Conservation (phyloP, 2,797 vertebrate species). For the Aulostomus chinensis region DNA sequence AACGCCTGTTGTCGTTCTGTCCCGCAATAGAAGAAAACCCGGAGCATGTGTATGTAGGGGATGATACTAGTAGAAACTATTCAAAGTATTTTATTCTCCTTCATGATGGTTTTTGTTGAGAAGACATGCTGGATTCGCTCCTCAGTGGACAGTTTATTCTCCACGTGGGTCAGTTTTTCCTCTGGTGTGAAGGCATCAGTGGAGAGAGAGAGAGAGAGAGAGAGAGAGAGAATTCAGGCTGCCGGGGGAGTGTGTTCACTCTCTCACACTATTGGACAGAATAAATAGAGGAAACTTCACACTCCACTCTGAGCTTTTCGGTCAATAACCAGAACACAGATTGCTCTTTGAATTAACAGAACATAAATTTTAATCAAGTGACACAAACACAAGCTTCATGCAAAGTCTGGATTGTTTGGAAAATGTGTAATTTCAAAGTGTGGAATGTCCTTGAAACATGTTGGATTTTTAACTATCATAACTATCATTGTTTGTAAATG, state of each 20-base stretch:
- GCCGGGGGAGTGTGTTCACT: conserved; percentile 63
- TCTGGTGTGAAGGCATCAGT: neutral
- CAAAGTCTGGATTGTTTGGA: neutral
- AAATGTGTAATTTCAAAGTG: neutral
- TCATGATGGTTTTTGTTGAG: too few species aligned
- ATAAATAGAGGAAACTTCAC: conserved; percentile 72
- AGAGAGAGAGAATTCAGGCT: conserved; percentile 29
- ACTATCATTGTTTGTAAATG: too few species aligned
- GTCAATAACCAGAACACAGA: neutral
- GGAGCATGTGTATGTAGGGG: too few species aligned
- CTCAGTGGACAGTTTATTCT: too few species aligned
- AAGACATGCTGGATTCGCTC: too few species aligned
- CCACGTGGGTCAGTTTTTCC: conserved; percentile 24
- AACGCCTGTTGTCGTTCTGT: too few species aligned
- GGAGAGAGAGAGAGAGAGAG: conserved; percentile 14
- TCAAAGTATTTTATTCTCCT: too few species aligned
- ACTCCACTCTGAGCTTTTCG: conserved; percentile 1
- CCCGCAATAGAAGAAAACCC: too few species aligned
- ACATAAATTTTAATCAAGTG: neutral
- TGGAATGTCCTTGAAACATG: neutral
- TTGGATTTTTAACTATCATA: too few species aligned
- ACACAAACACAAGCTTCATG: neutral
- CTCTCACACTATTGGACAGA: conserved; percentile 61
- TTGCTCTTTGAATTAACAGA: too few species aligned
- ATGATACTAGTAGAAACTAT: too few species aligned